Evolutionary conservation across 2,888 invertebrate genomes (phyloP).

Genomic region (Callyntrura guangdongensis): DNA sequence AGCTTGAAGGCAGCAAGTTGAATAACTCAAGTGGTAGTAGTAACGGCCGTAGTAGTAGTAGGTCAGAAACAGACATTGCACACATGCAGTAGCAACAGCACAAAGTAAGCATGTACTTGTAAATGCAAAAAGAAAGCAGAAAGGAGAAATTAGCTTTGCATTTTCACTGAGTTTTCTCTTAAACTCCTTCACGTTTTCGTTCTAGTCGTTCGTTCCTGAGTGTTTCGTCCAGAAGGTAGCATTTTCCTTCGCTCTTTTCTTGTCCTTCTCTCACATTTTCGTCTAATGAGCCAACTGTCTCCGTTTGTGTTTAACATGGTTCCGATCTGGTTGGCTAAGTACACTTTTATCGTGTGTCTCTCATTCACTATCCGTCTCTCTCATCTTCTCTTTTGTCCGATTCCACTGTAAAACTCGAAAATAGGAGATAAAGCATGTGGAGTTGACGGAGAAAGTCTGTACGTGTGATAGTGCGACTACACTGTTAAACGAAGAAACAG

Average conservation of each 20-base stretch:
- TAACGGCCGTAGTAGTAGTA: background rate
- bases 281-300: conserved; percentile 69
- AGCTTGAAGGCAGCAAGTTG: too few species aligned
- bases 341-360: conserved; percentile 58
- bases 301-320: conserved; percentile 70
- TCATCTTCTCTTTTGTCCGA: conserved; percentile 35
- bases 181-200: conserved; percentile 47
- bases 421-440: conserved; percentile 39
- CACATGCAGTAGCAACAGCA: background rate
- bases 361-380: background rate
- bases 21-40: background rate
- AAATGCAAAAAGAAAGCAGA: conserved; percentile 41
- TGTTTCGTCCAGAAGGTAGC: conserved; percentile 39
- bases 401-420: conserved; percentile 21
- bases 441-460: conserved; percentile 43
- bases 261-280: conserved; percentile 59
- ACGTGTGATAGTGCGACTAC: background rate
- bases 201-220: conserved; percentile 65
- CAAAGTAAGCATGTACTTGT: background rate
- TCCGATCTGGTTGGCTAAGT: conserved; percentile 63
- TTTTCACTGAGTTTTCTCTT: conserved; percentile 42
- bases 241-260: conserved; percentile 56
- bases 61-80: background rate
- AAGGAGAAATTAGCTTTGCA: conserved; percentile 65
- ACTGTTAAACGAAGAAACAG: conserved; percentile 11